Evolutionary conservation across 2,888 invertebrate genomes (phyloP).

Genomic region (Dyspetes luteomarginatus): DNA sequence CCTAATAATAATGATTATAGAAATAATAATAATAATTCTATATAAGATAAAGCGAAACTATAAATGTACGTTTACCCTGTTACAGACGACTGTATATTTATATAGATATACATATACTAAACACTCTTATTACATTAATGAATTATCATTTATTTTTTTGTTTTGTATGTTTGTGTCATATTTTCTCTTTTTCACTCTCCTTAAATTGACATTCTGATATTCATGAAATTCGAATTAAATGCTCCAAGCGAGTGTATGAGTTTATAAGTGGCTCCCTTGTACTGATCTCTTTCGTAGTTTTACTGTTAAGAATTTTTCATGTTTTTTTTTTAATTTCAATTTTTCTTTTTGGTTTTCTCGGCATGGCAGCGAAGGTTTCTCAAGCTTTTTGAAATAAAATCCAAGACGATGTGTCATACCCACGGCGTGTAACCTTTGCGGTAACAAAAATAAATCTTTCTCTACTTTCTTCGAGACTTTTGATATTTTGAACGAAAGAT

Average conservation of each 20-base stretch:
- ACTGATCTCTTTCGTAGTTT: constrained; percentile 18
- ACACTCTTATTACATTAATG: constrained; percentile 48
- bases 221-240: constrained; percentile 12
- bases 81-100: constrained; percentile 55
- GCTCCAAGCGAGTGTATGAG: constrained; percentile 1
- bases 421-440: no score
- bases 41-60: constrained; percentile 52
- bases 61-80: constrained; percentile 65
- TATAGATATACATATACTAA: constrained; percentile 30
- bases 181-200: constrained; percentile 2
- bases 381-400: no score
- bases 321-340: no score
- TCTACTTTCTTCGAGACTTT: no score
- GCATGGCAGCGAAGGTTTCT: no score
- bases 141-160: constrained; percentile 30
- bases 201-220: constrained; percentile 47
- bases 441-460: no score
- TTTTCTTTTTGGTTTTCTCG: no score
- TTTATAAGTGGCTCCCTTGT: constrained; percentile 20
- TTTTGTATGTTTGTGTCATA: background rate
- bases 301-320: background rate
- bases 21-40: constrained; percentile 5
- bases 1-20: background rate
- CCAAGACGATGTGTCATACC: no score
- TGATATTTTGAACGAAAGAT: no score